Base-by-base conservation (phyloP, 2,888 invertebrate genomes). In the Drosophila prostipennis region DNA sequence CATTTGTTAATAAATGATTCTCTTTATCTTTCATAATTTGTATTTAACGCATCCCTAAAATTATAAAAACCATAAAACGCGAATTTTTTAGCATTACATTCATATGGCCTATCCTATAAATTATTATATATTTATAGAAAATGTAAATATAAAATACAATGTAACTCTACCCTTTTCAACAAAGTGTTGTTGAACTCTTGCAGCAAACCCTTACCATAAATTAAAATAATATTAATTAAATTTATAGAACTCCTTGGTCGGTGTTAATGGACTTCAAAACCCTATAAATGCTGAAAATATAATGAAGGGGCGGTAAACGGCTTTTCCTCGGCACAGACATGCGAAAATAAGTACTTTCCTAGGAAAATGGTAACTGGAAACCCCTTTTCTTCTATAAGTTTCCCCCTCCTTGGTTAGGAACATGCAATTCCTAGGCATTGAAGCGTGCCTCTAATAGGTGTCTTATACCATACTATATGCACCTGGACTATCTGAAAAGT, bases 361-460 rank as follows among this genome's bases (percentile, higher is more conserved):
- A 45, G 60, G 70, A 69, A 70, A 55, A 55, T 14, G 39, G 29
- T 7, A 7, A 29, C 29, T 29, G 29, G 29, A 36, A 32, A 56
- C 55, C 61, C 63, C 61, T 40, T 54, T 49, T 26, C 6, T 6
- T 19, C 32, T 36, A 10, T 4, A 45, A 7, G n/a, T 3, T 16
- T 29, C 19, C 29, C 14, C 19, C 8, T 29, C 29, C 29, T 7
- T 7, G 32, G 26, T 32, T 29, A 34, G 40, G 54, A 19, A 49
- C 48, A 51, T 57, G 70, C 78, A 74, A 68, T 81, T 80, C 40
- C 59, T 34, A 63, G 67, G 81, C 76, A 81, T 81, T 85, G 78
- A 76, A 76, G 79, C 82, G 78, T 85, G 82, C 76, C 68, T 39
- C 82, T 78, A 84, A 84, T 84, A 72, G 77, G 64, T 73, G 79